Evolutionary conservation across 2,797 vertebrate species (phyloP), one percentile per base, ranked within the genome.

Genomic region (Chelonia mydas): DNA sequence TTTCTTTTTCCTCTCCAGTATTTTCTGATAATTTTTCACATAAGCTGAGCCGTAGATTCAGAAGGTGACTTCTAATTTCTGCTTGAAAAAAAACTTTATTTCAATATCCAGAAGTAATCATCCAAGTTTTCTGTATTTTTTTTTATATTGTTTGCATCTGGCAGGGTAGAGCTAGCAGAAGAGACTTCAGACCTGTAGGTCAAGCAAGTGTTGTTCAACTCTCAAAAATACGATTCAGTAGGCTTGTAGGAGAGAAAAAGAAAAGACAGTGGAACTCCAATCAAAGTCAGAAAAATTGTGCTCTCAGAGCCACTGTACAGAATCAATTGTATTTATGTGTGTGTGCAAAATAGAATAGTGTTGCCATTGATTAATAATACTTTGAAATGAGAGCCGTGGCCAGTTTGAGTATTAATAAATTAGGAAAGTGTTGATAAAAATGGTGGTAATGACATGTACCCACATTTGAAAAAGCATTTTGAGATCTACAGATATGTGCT

Each of bases 51-150:
- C 74, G 16, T 57, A 77, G 45, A 68, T 94, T 94, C 59, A 79
- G 76, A 91, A 93, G 50, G 33, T 33, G 88, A 94, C 83, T 87
- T 95, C 92, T 61, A 95, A 95, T 88, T 92, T 90, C 49, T 87
- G 31, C 79, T 90, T 12, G 77, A 93, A 94, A 94, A 83, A 92
- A 93, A 83, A 6, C 5, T 41, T 86, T 27, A 82, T 1, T 0
- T 85, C 91, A 83, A 50, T 86, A 94, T 41, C 81, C 77, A 72
- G 74, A 94, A 92, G 65, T 92, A 94, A 94, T 88, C 54, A 84
- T 47, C 49, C 1, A 72, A 0, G 80, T 68, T 81, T 51, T 3
- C 0, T 51, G 31, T 84, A 83, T 84, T 96, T 88, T 86, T 86
- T 83, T 96, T 87, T 82, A 23, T 86, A 74, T n/a, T 65, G 51